phyloP scores from a whole-genome alignment of 1,140 invertebrate genomes.

The Camponotus pennsylvanicus region DNA sequence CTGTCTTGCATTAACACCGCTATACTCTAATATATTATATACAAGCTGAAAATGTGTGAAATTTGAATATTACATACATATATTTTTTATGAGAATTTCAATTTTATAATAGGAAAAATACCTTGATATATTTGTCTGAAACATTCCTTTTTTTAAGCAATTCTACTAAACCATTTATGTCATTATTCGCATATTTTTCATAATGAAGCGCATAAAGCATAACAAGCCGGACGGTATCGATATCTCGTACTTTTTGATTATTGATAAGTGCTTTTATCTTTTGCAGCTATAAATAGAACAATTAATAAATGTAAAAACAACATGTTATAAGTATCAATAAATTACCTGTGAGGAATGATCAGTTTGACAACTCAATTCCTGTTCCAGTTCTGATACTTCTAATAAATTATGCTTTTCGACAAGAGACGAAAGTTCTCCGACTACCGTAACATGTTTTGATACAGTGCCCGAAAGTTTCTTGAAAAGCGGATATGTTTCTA shows the following conservation, averaged over 20 bases:
- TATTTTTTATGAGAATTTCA: neutral
- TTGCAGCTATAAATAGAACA: conserved; percentile 83
- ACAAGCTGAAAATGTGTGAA: conserved; percentile 87
- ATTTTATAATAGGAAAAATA: conserved; percentile 58
- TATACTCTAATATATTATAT: conserved; percentile 92
- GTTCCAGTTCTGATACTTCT: conserved; percentile 98
- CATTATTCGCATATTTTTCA: conserved; percentile 95
- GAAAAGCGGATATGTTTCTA: conserved; percentile 99
- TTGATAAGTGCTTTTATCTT: conserved; percentile 91
- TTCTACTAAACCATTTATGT: conserved; percentile 91
- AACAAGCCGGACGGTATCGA: conserved; percentile 95
- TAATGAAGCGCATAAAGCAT: conserved; percentile 97
- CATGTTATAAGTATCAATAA: conserved; percentile 11
- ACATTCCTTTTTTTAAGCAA: conserved; percentile 91
- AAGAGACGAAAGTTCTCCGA: conserved; percentile 96
- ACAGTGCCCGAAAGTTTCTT: conserved; percentile 99
- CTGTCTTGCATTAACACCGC: conserved; percentile 91
- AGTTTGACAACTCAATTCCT: conserved; percentile 97
- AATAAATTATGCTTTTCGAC: conserved; percentile 93
- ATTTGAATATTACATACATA: conserved; percentile 17
- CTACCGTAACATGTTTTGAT: conserved; percentile 98
- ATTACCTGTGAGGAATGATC: conserved; percentile 95
- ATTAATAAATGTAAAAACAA: conserved; percentile 51
- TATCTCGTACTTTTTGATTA: conserved; percentile 90
- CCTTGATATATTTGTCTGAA: conserved; percentile 87